These are phyloP conservation scores for Brenthis ino DNA, from an alignment of 2,888 invertebrate species.

Conservation along the genomic window DNA sequence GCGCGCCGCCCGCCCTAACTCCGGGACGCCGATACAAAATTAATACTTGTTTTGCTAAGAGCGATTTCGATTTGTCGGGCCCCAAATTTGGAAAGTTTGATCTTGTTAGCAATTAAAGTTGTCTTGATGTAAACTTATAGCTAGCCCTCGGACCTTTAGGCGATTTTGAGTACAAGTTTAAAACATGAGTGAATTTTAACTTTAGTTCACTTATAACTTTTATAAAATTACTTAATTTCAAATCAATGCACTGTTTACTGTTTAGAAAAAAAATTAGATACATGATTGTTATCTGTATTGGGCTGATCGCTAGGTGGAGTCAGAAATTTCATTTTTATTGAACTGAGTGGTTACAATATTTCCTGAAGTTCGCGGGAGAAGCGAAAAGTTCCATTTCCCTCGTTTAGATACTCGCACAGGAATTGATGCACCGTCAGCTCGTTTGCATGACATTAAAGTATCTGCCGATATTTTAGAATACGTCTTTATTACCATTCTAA, in stretches of 20 bases:
- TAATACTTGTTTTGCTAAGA: slow-evolving; percentile 82
- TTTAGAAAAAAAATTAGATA: neutral
- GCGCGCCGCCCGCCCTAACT: slow-evolving; percentile 62
- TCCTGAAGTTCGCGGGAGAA: slow-evolving; percentile 44
- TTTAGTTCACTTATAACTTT: slow-evolving; percentile 8
- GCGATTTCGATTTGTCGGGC: slow-evolving; percentile 81
- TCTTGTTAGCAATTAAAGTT: slow-evolving; percentile 79
- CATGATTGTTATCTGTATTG: slow-evolving; percentile 4
- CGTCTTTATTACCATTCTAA: slow-evolving; percentile 21
- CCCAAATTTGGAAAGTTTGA: slow-evolving; percentile 78
- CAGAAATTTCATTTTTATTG: slow-evolving; percentile 47
- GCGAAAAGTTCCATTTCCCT: slow-evolving; percentile 47
- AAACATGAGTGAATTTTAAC: slow-evolving; percentile 21
- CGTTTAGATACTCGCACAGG: slow-evolving; percentile 45
- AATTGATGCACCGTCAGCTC: slow-evolving; percentile 45
- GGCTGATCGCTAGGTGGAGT: slow-evolving; percentile 28
- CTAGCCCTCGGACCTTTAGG: slow-evolving; percentile 39
- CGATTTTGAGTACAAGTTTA: slow-evolving; percentile 33
- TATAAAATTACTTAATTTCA: neutral
- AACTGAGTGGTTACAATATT: slow-evolving; percentile 46
- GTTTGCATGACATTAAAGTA: slow-evolving; percentile 48
- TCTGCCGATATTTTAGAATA: slow-evolving; percentile 31
- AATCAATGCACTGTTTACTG: neutral
- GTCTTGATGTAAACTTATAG: slow-evolving; percentile 44
- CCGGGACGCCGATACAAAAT: slow-evolving; percentile 77